A percentile compares a stretch with the other conserved stretches of the same genome.
phyloP scores from a whole-genome alignment of 2,888 invertebrate genomes.

The Noctuana brunneofusca region DNA sequence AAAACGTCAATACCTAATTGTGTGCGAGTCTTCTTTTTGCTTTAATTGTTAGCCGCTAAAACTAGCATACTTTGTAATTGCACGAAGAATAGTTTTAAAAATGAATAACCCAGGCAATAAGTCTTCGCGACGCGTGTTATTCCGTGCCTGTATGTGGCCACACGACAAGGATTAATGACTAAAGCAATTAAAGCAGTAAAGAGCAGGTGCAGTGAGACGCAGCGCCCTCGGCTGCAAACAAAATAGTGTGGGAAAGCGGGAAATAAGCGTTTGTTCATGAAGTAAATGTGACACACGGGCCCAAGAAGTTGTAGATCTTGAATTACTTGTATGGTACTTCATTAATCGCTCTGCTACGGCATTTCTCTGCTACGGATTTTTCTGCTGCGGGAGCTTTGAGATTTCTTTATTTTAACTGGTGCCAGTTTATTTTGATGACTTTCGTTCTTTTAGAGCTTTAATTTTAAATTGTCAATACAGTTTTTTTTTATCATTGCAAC shows the following conservation, averaged over 20 bases:
- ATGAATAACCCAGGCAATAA: conserved; percentile 22
- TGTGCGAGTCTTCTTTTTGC: too few relatives aligned
- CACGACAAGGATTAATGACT: conserved; percentile 72
- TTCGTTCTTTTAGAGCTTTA: too few relatives aligned
- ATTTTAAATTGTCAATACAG: not conserved
- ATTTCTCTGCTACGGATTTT: too few relatives aligned
- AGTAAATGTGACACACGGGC: conserved; percentile 24
- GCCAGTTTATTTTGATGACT: too few relatives aligned
- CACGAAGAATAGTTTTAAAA: conserved; percentile 17
- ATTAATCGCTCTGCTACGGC: too few relatives aligned
- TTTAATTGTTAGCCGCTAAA: not conserved
- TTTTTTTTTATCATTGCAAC: too few relatives aligned
- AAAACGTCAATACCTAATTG: too few relatives aligned
- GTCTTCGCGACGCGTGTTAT: conserved; percentile 46
- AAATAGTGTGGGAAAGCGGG: conserved; percentile 66
- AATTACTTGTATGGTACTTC: not conserved
- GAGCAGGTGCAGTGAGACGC: conserved; percentile 70
- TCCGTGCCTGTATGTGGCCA: conserved; percentile 53
- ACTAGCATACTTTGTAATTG: not conserved
- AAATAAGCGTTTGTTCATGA: conserved; percentile 44
- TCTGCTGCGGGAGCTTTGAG: too few relatives aligned
- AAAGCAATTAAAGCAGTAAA: conserved; percentile 77
- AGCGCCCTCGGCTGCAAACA: conserved; percentile 53
- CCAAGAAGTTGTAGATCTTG: not conserved
- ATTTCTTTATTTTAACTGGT: too few relatives aligned